Percentiles rank a stretch among this genome's conserved stretches.
Evolutionary conservation across 2,797 vertebrate genomes (phyloP).

Genomic region (Morus bassanus): DNA sequence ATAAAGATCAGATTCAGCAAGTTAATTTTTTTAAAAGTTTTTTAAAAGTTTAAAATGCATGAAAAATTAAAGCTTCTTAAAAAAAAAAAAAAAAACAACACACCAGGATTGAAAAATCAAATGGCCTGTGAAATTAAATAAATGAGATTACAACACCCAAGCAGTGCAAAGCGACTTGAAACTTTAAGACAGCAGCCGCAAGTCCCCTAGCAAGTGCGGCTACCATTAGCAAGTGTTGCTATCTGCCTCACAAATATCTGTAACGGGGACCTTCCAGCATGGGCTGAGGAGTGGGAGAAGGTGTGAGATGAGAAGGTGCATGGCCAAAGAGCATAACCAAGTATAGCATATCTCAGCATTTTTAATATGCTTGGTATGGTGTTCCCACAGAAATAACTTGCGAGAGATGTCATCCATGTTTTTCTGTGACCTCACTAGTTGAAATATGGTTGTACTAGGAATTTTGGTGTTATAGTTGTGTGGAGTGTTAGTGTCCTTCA

Average conservation of each 20-base stretch:
- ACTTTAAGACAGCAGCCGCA: neutral
- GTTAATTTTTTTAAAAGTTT: neutral
- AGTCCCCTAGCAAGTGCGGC: too few relatives aligned
- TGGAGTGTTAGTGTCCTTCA: neutral
- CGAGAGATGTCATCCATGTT: neutral
- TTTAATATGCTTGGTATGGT: neutral
- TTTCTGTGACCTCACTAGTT: neutral
- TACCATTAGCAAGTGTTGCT: neutral
- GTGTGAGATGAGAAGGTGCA: neutral
- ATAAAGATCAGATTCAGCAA: neutral
- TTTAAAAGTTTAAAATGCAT: neutral
- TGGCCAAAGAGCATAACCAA: neutral
- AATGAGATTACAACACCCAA: neutral
- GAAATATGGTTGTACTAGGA: neutral
- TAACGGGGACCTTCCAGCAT: neutral
- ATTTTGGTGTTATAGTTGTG: neutral
- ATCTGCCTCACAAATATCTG: rapidly evolving
- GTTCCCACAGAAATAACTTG: neutral
- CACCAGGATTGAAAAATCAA: neutral
- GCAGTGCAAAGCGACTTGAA: neutral
- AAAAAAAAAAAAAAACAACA: neutral
- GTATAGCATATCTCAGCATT: neutral
- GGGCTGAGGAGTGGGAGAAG: neutral
- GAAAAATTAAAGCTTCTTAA: neutral
- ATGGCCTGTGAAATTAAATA: neutral